Conservation (phyloP, 2,797 vertebrate species). For the Neoniphon sammara region DNA sequence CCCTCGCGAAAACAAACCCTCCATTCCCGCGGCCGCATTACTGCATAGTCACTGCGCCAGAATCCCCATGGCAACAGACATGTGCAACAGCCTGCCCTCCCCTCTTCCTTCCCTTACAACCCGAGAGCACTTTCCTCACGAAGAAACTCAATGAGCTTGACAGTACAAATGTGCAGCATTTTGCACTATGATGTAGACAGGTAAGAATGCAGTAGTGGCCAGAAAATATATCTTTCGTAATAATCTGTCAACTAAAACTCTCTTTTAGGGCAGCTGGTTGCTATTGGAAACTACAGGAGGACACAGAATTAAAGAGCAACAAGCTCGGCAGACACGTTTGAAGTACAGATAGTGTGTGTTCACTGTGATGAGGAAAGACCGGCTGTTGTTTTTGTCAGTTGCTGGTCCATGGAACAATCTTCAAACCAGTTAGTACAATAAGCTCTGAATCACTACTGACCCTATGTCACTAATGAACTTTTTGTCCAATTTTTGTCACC, state of each 20-base stretch:
- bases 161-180: slow-evolving; percentile 69
- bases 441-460: slow-evolving; percentile 15
- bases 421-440: slow-evolving; percentile 53
- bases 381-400: slow-evolving; percentile 56
- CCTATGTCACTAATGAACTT: slow-evolving; percentile 16
- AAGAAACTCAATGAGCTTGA: slow-evolving; percentile 57
- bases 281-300: slow-evolving; percentile 79
- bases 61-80: slow-evolving; percentile 86
- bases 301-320: slow-evolving; percentile 64
- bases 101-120: slow-evolving; percentile 33
- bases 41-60: slow-evolving; percentile 83
- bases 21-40: slow-evolving; percentile 77
- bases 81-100: slow-evolving; percentile 75
- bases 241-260: slow-evolving; percentile 74
- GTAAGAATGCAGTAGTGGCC: slow-evolving; percentile 59
- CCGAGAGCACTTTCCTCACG: slow-evolving; percentile 50
- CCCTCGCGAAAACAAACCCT: slow-evolving; percentile 78
- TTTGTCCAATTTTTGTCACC: slow-evolving; percentile 33
- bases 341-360: slow-evolving; percentile 67
- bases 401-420: slow-evolving; percentile 60
- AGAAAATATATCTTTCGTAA: slow-evolving; percentile 72
- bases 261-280: slow-evolving; percentile 76
- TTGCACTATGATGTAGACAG: slow-evolving; percentile 70
- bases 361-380: slow-evolving; percentile 64
- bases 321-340: slow-evolving; percentile 64